Percentiles rank a stretch among this genome's conserved stretches.
Conservation (phyloP, 1,140 invertebrate genomes). For the Diorhabda carinulata region DNA sequence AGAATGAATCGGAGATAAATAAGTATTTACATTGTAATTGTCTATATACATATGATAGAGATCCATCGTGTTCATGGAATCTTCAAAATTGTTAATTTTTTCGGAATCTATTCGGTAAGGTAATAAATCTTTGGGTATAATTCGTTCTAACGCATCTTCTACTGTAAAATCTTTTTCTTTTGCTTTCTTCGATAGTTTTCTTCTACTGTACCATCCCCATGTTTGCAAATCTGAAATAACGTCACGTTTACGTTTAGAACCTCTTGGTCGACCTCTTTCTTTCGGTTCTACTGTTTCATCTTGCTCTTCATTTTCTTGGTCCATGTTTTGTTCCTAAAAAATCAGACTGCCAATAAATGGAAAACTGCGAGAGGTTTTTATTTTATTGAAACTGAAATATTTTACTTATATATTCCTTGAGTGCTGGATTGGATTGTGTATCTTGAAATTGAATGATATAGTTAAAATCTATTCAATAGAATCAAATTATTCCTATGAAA, state of each 20-base stretch:
- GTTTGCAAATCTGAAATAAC: slow-evolving; percentile 64
- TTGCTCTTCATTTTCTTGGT: slow-evolving; percentile 37
- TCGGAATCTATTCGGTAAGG: slow-evolving; percentile 41
- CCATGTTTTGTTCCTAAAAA: slow-evolving; percentile 36
- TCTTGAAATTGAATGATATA: too few species aligned
- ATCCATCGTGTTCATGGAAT: slow-evolving; percentile 62
- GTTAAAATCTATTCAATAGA: too few species aligned
- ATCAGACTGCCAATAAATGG: background rate
- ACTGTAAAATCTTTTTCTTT: slow-evolving; percentile 61
- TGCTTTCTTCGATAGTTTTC: slow-evolving; percentile 61
- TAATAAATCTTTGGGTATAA: slow-evolving; percentile 57
- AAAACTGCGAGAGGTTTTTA: too few species aligned
- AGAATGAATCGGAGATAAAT: slow-evolving; percentile 33
- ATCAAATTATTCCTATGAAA: too few species aligned
- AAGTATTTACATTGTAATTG: slow-evolving; percentile 49
- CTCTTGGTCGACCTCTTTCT: slow-evolving; percentile 49
- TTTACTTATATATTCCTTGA: too few species aligned
- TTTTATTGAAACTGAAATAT: too few species aligned
- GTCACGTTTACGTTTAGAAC: slow-evolving; percentile 60
- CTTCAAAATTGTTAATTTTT: slow-evolving; percentile 49
- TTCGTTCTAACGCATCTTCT: slow-evolving; percentile 58
- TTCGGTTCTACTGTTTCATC: slow-evolving; percentile 44
- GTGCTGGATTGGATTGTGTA: too few species aligned
- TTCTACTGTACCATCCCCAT: slow-evolving; percentile 70
- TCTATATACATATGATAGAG: slow-evolving; percentile 60